Evolutionary conservation across 2,888 invertebrate genomes (phyloP).

Genomic region (Copidosoma aretas): DNA sequence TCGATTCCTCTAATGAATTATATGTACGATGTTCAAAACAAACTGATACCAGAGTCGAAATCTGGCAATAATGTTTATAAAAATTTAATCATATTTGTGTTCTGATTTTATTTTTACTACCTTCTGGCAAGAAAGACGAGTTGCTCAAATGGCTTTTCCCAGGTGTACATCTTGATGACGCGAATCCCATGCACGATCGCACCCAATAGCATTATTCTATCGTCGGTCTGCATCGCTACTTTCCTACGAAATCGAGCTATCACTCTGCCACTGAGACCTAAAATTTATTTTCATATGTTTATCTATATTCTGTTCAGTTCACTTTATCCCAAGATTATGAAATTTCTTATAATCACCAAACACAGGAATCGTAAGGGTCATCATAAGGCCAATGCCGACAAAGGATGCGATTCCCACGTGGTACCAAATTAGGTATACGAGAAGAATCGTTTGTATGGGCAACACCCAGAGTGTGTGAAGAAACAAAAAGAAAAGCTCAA

Average conservation of each 20-base stretch:
- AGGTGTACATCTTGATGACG: conserved; percentile 87
- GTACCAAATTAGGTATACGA: conserved; percentile 67
- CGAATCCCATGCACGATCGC: conserved; percentile 81
- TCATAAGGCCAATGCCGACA: conserved; percentile 69
- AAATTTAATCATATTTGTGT: no score
- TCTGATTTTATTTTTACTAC: conserved; percentile 59
- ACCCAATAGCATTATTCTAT: conserved; percentile 79
- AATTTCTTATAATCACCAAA: conserved; percentile 60
- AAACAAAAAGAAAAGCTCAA: conserved; percentile 74
- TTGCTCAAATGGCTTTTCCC: conserved; percentile 80
- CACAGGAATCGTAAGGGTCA: conserved; percentile 64
- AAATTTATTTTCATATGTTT: neutral
- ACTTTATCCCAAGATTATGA: neutral
- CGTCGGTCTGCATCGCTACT: conserved; percentile 69
- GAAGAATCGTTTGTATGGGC: conserved; percentile 75
- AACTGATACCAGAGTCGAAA: no score
- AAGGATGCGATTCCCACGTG: conserved; percentile 67
- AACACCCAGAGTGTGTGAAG: conserved; percentile 82
- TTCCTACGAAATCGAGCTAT: conserved; percentile 62
- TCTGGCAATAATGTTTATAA: conserved; percentile 45
- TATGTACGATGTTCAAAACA: no score
- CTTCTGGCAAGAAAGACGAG: conserved; percentile 72
- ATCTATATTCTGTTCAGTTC: no score
- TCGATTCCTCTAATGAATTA: no score
- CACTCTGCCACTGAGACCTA: conserved; percentile 63